phyloP scores from a whole-genome alignment of 2,888 invertebrate species.

The Agonopterix heracliana region DNA sequence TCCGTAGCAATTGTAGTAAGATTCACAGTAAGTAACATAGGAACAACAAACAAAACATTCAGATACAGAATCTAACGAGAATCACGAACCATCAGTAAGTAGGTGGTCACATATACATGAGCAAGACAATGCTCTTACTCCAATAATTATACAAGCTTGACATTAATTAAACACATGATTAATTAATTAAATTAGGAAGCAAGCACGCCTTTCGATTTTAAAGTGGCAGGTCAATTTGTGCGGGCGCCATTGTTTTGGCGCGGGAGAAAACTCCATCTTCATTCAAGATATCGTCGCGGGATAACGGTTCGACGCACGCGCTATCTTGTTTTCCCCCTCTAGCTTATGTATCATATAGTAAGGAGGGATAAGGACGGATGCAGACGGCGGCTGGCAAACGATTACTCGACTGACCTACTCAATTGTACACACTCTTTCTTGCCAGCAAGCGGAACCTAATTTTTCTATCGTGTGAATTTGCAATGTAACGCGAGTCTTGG shows the following conservation, averaged over 20 bases:
- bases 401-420: conserved; percentile 77
- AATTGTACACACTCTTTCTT: conserved; percentile 75
- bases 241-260: conserved; percentile 68
- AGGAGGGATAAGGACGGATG: conserved; percentile 34
- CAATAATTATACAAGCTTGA: conserved; percentile 25
- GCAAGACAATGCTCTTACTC: neutral
- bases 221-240: conserved; percentile 51
- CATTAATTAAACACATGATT: conserved; percentile 31
- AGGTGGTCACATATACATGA: neutral
- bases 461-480: conserved; percentile 67
- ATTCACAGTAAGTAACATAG: too few species aligned
- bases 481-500: conserved; percentile 46
- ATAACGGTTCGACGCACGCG: conserved; percentile 72
- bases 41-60: too few species aligned
- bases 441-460: conserved; percentile 73
- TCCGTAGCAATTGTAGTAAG: too few species aligned
- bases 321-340: conserved; percentile 31
- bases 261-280: conserved; percentile 75
- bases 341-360: conserved; percentile 3
- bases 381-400: conserved; percentile 59
- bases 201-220: conserved; percentile 59
- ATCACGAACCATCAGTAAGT: too few species aligned
- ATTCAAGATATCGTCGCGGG: conserved; percentile 73
- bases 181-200: conserved; percentile 47
- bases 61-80: too few species aligned